Evolutionary conservation across 2,888 invertebrate species (phyloP).

Genomic region (Macrophya alboannulata): DNA sequence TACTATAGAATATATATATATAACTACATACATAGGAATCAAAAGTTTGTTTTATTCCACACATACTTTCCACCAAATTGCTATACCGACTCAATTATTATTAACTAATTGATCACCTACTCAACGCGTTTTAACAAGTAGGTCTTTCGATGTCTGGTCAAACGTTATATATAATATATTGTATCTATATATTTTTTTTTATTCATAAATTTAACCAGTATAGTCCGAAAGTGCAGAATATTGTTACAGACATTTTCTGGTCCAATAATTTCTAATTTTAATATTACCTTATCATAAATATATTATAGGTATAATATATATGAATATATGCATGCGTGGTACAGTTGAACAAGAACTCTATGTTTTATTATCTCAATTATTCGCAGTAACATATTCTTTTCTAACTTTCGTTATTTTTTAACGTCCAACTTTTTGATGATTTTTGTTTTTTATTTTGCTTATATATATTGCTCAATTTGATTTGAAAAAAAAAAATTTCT

Average conservation of each 20-base stretch:
- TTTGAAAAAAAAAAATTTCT: background rate
- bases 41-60: constrained; percentile 8
- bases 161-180: background rate
- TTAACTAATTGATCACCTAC: constrained; percentile 1
- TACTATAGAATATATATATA: constrained; percentile 37
- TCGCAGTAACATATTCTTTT: background rate
- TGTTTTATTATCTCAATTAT: background rate
- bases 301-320: background rate
- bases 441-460: background rate
- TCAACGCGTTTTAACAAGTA: background rate
- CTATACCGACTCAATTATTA: constrained; percentile 60
- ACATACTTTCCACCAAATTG: constrained; percentile 35
- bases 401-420: constrained; percentile 21
- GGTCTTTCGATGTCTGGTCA: background rate
- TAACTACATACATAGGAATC: background rate
- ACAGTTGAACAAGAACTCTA: constrained; percentile 16
- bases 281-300: background rate
- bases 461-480: background rate
- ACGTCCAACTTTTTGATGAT: background rate
- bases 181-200: background rate
- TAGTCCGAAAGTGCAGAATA: constrained; percentile 21
- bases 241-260: constrained; percentile 23
- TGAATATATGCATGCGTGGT: constrained; percentile 14
- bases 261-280: constrained; percentile 23
- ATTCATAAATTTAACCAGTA: background rate